phyloP scores from a whole-genome alignment of 2,113 vertebrate genomes.

The Riparia riparia region DNA sequence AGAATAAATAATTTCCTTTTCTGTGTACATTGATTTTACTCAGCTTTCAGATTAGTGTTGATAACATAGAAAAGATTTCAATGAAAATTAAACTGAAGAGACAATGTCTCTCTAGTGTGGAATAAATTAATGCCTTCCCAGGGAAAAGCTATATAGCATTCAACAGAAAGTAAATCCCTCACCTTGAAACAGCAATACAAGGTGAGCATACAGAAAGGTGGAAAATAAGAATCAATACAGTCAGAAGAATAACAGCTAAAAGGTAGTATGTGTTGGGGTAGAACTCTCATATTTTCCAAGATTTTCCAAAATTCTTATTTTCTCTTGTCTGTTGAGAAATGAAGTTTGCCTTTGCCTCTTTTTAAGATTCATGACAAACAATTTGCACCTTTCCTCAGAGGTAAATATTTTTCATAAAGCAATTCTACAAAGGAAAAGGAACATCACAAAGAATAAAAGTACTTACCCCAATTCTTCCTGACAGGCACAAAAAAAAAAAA shows the following conservation, averaged over 20 bases:
- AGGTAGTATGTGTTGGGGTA: not conserved
- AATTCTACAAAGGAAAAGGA: not conserved
- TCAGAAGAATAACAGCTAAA: not conserved
- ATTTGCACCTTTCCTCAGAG: not conserved
- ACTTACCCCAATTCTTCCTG: not conserved
- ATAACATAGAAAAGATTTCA: not conserved
- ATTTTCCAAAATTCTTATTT: not conserved
- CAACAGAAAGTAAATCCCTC: not conserved
- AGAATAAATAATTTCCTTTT: not conserved
- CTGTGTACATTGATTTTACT: conserved; percentile 5
- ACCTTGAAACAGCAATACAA: not conserved
- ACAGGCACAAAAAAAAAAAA: not conserved
- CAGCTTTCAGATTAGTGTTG: not conserved
- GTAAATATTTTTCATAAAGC: not conserved
- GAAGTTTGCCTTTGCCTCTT: not conserved
- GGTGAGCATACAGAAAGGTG: not conserved
- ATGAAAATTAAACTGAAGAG: conserved; percentile 9
- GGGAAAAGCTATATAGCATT: not conserved
- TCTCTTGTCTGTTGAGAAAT: not conserved
- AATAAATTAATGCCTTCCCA: not conserved
- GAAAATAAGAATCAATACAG: not conserved
- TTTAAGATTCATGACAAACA: not conserved
- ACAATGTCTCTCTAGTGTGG: not conserved
- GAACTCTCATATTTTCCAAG: not conserved
- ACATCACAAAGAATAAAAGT: not conserved